Conservation (phyloP, 2,888 invertebrate species). For the Eristalinus aeneus region DNA sequence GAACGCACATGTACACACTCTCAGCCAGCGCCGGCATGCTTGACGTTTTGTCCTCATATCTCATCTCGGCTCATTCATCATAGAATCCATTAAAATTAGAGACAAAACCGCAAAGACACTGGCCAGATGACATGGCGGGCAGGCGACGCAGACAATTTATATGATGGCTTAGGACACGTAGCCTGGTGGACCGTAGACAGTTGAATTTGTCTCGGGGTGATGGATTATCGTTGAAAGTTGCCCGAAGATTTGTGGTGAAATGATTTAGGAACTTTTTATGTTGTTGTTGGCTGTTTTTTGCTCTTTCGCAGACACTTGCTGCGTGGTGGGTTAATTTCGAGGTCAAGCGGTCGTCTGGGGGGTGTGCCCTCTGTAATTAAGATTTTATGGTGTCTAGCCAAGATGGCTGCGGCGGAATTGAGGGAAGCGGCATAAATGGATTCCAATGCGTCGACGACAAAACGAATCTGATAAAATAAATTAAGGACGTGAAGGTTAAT, state of each 20-base stretch:
- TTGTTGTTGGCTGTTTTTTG: neutral
- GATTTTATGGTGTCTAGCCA: neutral
- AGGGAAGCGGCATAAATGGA: neutral
- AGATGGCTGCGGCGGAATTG: neutral
- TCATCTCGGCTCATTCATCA: constrained; percentile 67
- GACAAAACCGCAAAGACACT: constrained; percentile 57
- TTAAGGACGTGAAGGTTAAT: neutral
- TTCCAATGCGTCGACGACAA: neutral
- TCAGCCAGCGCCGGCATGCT: constrained; percentile 19
- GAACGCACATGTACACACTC: neutral
- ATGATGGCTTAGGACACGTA: constrained; percentile 53
- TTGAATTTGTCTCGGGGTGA: constrained; percentile 64
- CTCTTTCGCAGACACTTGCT: neutral
- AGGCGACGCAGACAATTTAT: constrained; percentile 46
- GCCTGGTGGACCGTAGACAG: constrained; percentile 55
- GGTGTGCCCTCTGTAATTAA: neutral
- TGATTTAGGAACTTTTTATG: constrained; percentile 36
- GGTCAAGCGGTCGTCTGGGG: neutral
- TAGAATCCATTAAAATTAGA: constrained; percentile 67
- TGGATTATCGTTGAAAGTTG: constrained; percentile 48
- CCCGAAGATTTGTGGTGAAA: constrained; percentile 1
- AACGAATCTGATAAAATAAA: neutral
- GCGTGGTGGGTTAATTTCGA: neutral
- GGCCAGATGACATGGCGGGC: constrained; percentile 45
- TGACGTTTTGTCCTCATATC: constrained; percentile 62